These are phyloP conservation scores for Trididemnum miniatum DNA, from an alignment of 23 tunicate species.

Conservation along the genomic window DNA sequence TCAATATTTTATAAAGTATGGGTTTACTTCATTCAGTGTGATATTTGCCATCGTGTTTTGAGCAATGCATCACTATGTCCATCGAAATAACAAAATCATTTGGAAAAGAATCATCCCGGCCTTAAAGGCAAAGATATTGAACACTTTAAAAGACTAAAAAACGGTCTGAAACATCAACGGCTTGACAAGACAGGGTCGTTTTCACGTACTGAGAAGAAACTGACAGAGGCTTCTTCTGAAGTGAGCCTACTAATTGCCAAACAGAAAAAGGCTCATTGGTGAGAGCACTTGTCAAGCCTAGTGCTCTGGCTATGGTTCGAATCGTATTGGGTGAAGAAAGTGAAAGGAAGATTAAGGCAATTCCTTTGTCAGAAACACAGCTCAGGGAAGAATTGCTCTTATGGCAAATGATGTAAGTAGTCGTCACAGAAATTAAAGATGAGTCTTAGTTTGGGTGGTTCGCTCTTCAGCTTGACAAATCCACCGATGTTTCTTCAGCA, in stretches of 20 bases:
- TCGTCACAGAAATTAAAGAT: neutral
- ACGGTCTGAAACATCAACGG: slow-evolving; percentile 56
- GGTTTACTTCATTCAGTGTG: slow-evolving; percentile 42
- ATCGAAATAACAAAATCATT: slow-evolving; percentile 39
- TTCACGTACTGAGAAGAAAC: slow-evolving; percentile 27
- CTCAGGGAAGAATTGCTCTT: slow-evolving; percentile 23
- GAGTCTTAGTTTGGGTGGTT: slow-evolving; percentile 26
- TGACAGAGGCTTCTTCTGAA: slow-evolving; percentile 33
- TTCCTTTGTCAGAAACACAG: slow-evolving; percentile 31
- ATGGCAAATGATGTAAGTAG: slow-evolving; percentile 13
- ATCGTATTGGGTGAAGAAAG: slow-evolving; percentile 33
- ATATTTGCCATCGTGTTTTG: slow-evolving; percentile 30
- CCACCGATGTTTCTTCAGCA: slow-evolving; percentile 34
- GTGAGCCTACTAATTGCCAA: slow-evolving; percentile 32
- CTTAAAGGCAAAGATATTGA: slow-evolving; percentile 28
- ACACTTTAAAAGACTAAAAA: slow-evolving; percentile 23
- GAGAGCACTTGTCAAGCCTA: slow-evolving; percentile 24
- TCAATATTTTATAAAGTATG: slow-evolving; percentile 46
- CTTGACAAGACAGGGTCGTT: slow-evolving; percentile 46
- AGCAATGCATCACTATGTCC: slow-evolving; percentile 40
- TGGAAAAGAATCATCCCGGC: slow-evolving; percentile 52
- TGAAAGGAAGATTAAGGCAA: slow-evolving; percentile 30
- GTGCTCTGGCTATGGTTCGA: slow-evolving; percentile 35
- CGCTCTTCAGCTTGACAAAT: slow-evolving; percentile 27
- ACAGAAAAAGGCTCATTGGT: slow-evolving; percentile 37